Evolutionary conservation across 2,113 vertebrate genomes (phyloP).

Genomic region (Cnemophilus loriae): DNA sequence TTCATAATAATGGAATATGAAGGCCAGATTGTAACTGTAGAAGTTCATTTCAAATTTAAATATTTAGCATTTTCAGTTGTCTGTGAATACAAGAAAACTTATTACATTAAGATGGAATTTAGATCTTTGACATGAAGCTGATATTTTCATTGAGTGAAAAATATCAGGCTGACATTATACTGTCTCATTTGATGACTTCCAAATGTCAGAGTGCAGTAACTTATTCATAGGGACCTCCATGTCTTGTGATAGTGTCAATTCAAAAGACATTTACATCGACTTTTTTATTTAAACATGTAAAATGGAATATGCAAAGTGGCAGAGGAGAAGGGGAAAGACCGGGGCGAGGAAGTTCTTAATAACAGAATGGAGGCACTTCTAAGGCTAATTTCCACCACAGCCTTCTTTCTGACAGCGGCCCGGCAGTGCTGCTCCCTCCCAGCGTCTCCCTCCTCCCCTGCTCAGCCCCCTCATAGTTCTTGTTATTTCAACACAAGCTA

Average conservation of each 20-base stretch:
- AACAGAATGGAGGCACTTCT: not conserved
- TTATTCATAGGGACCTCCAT: slow-evolving; percentile 55
- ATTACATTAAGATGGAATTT: slow-evolving; percentile 67
- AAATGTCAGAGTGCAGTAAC: slow-evolving; percentile 74
- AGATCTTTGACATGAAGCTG: slow-evolving; percentile 70
- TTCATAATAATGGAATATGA: slow-evolving; percentile 45
- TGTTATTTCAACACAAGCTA: not conserved
- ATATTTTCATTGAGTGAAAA: slow-evolving; percentile 74
- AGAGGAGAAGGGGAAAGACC: slow-evolving; percentile 18
- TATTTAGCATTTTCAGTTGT: slow-evolving; percentile 69
- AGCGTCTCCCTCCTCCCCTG: not conserved
- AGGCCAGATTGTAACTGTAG: slow-evolving; percentile 28
- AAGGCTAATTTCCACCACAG: not conserved
- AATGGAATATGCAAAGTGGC: slow-evolving; percentile 66
- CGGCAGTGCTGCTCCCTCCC: not conserved
- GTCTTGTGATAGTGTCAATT: slow-evolving; percentile 67
- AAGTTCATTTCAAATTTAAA: slow-evolving; percentile 63
- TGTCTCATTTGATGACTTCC: slow-evolving; percentile 70
- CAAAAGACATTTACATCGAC: slow-evolving; percentile 68
- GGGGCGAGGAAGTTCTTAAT: slow-evolving; percentile 22
- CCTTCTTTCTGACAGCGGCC: not conserved
- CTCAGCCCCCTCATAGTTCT: not conserved
- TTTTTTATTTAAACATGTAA: slow-evolving; percentile 69
- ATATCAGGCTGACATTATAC: slow-evolving; percentile 74
- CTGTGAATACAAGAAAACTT: slow-evolving; percentile 55